phyloP scores from a whole-genome alignment of 1,140 invertebrate genomes.

The Pseudachorutes palmiensis region DNA sequence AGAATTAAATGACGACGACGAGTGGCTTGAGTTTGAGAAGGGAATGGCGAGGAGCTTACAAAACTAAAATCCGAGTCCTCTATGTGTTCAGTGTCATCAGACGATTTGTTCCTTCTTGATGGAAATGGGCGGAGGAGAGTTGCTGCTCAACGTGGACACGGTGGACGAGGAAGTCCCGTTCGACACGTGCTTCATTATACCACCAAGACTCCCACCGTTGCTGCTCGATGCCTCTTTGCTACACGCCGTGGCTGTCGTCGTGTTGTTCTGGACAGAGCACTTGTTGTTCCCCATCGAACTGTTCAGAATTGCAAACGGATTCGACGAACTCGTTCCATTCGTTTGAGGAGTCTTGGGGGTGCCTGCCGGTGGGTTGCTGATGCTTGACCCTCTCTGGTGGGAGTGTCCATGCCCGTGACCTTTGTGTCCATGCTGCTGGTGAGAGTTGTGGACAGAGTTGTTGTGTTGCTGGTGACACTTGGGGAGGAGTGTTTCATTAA shows the following conservation, averaged over 20 bases:
- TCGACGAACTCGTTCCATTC: too few relatives aligned
- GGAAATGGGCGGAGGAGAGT: conserved; percentile 31
- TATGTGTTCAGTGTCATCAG: too few relatives aligned
- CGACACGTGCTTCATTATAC: neutral
- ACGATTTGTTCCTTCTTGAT: conserved; percentile 39
- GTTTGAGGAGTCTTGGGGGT: neutral
- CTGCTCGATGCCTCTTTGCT: neutral
- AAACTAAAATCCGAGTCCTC: neutral
- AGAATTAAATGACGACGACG: too few relatives aligned
- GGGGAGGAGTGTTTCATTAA: conserved; percentile 23
- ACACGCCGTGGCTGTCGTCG: neutral
- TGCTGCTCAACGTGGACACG: conserved; percentile 19
- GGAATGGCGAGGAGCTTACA: neutral
- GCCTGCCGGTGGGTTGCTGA: neutral
- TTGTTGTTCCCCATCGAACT: neutral
- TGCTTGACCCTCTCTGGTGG: conserved; percentile 21
- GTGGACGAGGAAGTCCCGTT: conserved; percentile 17
- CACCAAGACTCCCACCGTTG: conserved; percentile 11
- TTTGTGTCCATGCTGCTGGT: conserved; percentile 17
- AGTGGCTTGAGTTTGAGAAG: neutral
- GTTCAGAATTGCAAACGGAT: neutral
- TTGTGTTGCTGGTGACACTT: conserved; percentile 29
- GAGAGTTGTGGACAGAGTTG: conserved; percentile 17
- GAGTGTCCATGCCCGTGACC: neutral
- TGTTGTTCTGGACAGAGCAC: neutral